Base-by-base conservation (phyloP, 2,888 invertebrate species). In the Antheraea yamamai region DNA sequence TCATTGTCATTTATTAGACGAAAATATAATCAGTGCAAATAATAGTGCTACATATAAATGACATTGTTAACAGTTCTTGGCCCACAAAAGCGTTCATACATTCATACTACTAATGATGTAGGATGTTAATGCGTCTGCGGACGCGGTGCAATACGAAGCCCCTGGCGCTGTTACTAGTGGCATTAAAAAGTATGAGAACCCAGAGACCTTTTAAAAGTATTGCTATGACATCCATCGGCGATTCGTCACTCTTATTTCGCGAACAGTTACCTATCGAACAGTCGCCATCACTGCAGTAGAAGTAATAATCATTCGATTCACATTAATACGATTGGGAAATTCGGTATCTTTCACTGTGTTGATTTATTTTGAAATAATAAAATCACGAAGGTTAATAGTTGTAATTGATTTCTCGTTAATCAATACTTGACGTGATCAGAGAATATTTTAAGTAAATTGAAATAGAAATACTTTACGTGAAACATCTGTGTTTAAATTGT, bases 131-230 rank as follows among this genome's bases (percentile, higher is more conserved):
- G 77, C 76, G 72, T 72, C 64, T 52, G 61, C 70, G 81, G 78
- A 78, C 75, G 26, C 64, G 30, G 30, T 77, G 81, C 80, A 84
- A 84, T 81, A 76, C 77, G 81, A 82, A 85, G 88, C 89, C 87
- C 78, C 86, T 80, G 84, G 87, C 86, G 83, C 83, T 87, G 87
- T 88, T 91, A 82, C 87, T 84, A 91, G 88, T 92, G 94, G 92
- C 92, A 93, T 94, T 94, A 93, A 91, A 91, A 90, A 91, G 85
- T 92, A 91, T 94, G 94, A 91, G 94, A 94, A 92, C 88, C 77
- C 75, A 75, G 80, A 91, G 92, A 94, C 94, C 94, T 94, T 94
- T 94, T 79, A 83, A 82, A 85, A 83, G 77, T 82, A 82, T 87
- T 84, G 84, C 85, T 89, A 84, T 85, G 91, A 90, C 90, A 91